Conservation (phyloP, 2,888 invertebrate genomes). For the Blera fallax region DNA sequence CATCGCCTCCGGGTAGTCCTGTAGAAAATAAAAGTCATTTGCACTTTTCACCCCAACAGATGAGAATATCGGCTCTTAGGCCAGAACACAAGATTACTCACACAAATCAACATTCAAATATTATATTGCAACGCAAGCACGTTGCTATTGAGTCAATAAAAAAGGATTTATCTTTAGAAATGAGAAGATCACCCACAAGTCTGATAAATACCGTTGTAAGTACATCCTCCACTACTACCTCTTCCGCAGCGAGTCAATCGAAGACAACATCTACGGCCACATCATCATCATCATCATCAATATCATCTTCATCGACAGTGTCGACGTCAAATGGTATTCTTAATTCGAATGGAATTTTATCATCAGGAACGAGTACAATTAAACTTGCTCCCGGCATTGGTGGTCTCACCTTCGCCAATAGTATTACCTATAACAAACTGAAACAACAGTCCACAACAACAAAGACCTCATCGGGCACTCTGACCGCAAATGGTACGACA, state of each 20-base stretch:
- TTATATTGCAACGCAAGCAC: slow-evolving; percentile 77
- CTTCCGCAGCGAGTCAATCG: slow-evolving; percentile 44
- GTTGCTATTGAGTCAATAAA: slow-evolving; percentile 83
- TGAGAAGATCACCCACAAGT: slow-evolving; percentile 79
- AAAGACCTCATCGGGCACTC: slow-evolving; percentile 76
- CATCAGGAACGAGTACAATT: slow-evolving; percentile 78
- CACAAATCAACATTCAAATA: slow-evolving; percentile 78
- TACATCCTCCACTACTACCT: slow-evolving; percentile 62
- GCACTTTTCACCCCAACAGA: slow-evolving; percentile 87
- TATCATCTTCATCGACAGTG: slow-evolving; percentile 14
- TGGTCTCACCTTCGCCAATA: slow-evolving; percentile 81
- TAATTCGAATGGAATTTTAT: slow-evolving; percentile 57
- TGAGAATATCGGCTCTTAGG: slow-evolving; percentile 83
- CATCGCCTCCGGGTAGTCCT: slow-evolving; percentile 85
- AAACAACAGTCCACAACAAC: slow-evolving; percentile 77
- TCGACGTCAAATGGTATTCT: slow-evolving; percentile 68
- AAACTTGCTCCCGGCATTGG: slow-evolving; percentile 81
- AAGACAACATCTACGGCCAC: slow-evolving; percentile 39
- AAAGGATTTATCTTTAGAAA: slow-evolving; percentile 85
- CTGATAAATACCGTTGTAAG: slow-evolving; percentile 71
- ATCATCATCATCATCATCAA: slow-evolving; percentile 29
- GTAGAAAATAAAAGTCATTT: slow-evolving; percentile 87
- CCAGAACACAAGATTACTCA: slow-evolving; percentile 64
- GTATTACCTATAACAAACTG: slow-evolving; percentile 80
- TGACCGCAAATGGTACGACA: slow-evolving; percentile 76